These are phyloP conservation scores for Ophion ventricosus DNA, from an alignment of 2,888 invertebrate genomes.

Conservation along the genomic window DNA sequence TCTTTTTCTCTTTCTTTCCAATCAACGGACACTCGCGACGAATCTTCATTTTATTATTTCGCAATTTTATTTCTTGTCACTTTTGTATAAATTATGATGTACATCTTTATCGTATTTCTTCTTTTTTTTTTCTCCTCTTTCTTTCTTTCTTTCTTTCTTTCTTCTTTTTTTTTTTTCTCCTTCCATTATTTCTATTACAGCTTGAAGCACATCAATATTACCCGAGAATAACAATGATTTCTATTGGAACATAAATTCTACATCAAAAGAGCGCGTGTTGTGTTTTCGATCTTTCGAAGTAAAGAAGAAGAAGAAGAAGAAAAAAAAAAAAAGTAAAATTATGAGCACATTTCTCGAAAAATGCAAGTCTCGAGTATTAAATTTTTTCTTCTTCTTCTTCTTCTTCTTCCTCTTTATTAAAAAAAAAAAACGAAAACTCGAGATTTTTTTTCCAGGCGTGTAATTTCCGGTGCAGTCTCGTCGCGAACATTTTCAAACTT, in stretches of 20 bases:
- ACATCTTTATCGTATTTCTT: too few species aligned
- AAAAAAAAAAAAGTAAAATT: not conserved
- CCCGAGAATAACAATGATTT: constrained; percentile 64
- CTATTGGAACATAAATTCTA: constrained; percentile 54
- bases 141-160: constrained; percentile 44
- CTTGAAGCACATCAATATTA: constrained; percentile 65
- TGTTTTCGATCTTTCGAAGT: constrained; percentile 33
- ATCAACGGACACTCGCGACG: not conserved
- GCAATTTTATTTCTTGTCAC: constrained; percentile 62
- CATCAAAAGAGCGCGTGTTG: constrained; percentile 44
- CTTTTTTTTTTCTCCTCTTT: constrained; percentile 48
- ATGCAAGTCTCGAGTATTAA: constrained; percentile 10
- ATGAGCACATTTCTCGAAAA: not conserved
- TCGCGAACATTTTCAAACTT: too few species aligned
- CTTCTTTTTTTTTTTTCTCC: constrained; percentile 53
- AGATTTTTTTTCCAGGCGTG: too few species aligned
- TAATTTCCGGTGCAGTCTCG: too few species aligned
- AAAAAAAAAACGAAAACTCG: not conserved
- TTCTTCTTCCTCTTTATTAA: not conserved
- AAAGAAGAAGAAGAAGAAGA: constrained; percentile 8
- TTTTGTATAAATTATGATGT: constrained; percentile 66
- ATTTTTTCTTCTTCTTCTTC: not conserved
- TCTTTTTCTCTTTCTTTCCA: not conserved
- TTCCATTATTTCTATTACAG: constrained; percentile 59
- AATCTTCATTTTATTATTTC: constrained; percentile 38